Evolutionary conservation across 1,140 invertebrate species (phyloP), one percentile per base, ranked within the genome.

Genomic region (Trichogramma pretiosum): DNA sequence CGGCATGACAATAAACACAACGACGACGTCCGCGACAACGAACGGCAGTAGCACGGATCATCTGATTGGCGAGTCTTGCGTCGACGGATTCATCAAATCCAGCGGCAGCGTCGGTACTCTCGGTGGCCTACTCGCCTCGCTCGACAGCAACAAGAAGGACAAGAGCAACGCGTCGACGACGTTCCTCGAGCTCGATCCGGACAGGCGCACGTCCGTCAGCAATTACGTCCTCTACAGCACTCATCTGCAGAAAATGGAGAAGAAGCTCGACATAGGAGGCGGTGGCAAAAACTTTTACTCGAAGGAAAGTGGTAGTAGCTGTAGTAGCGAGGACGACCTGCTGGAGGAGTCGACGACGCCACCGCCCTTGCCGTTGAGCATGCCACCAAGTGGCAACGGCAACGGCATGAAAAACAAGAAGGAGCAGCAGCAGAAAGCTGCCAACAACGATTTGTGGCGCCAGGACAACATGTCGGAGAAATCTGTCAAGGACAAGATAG

Each of bases 401-500:
- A 23, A 35, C 5, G 10, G n/a, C n/a, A n/a, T n/a, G n/a, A n/a
- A n/a, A n/a, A n/a, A n/a, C n/a, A n/a, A n/a, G n/a, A n/a, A n/a
- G n/a, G 35, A 48, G 2, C 50, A 53, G 4, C 48, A 55, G 9
- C 67, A 68, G 41, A 65, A 57, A n/a, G 57, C 59, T 0, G n/a
- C 59, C 13, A 68, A 59, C 46, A 56, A 57, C 1, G 63, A 67
- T 22, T 48, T 53, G 2, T 65, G 82, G 67, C 70, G 76, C 34
- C 81, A 85, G 58, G 83, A 84, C 60, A 82, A 83, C 56, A 82
- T 81, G 58, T 87, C 83, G 45, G 83, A 84, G 62, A 79, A 79
- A 41, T 87, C 84, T 54, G 86, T 90, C 14, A 80, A 82, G 56
- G 87, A 89, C 60, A 89, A 89, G 69, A 91, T 91, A 57, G 87